These are phyloP conservation scores for Poeciliopsis presidionis DNA, from an alignment of 2,797 vertebrate species.

Conservation along the genomic window DNA sequence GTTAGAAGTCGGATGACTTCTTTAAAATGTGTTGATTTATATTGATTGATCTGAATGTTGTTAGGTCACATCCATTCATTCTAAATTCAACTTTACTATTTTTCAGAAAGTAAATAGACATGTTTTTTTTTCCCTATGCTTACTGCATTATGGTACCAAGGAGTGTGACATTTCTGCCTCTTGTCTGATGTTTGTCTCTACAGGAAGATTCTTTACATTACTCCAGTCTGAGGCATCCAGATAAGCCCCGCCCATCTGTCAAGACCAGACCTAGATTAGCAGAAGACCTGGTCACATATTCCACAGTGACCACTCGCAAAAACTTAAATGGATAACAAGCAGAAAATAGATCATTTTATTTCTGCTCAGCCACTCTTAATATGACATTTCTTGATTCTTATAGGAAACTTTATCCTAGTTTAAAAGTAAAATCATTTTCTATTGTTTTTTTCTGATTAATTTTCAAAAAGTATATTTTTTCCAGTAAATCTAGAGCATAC, in stretches of 20 bases:
- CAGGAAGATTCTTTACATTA: constrained; percentile 61
- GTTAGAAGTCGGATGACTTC: not conserved
- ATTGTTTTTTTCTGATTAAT: not conserved
- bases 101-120: not conserved
- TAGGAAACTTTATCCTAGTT: not conserved
- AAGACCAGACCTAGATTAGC: constrained; percentile 15
- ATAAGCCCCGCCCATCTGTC: constrained; percentile 27
- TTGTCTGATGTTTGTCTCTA: not conserved
- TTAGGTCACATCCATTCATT: not conserved
- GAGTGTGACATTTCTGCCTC: not conserved
- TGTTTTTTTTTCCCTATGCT: not conserved
- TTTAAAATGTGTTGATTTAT: not conserved
- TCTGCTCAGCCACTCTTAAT: not conserved
- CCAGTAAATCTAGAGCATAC: not conserved
- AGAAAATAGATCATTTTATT: not conserved
- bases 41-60: not conserved
- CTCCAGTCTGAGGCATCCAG: constrained; percentile 50
- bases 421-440: not conserved
- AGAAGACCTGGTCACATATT: constrained; percentile 45
- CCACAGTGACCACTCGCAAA: constrained; percentile 9
- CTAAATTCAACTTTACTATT: not conserved
- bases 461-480: not conserved
- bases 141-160: not conserved
- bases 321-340: not conserved
- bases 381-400: not conserved